Conservation (phyloP, 2,888 invertebrate species). For the Odontocolon sp. region DNA sequence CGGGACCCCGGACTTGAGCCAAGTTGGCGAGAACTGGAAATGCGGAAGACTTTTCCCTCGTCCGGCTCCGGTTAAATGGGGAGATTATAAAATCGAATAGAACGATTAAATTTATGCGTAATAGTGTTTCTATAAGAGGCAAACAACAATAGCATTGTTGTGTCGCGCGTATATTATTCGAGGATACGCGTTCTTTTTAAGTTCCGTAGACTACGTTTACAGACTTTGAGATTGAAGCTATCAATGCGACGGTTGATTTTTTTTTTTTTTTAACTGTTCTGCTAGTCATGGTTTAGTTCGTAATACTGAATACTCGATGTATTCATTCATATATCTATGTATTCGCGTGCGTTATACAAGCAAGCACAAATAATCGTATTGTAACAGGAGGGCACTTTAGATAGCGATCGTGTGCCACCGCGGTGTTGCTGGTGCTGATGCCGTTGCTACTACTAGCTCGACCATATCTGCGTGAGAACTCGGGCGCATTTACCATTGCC, state of each 20-base stretch:
- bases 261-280: neutral
- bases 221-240: constrained; percentile 18
- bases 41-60: constrained; percentile 34
- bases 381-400: constrained; percentile 65
- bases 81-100: constrained; percentile 37
- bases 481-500: constrained; percentile 64
- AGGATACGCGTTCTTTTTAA: too few relatives aligned
- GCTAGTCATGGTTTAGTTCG: constrained; percentile 7
- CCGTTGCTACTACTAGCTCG: constrained; percentile 50
- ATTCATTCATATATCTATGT: constrained; percentile 31
- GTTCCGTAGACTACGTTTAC: constrained; percentile 35
- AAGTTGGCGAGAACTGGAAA: constrained; percentile 19
- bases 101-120: constrained; percentile 45
- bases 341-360: constrained; percentile 62
- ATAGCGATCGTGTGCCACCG: constrained; percentile 66
- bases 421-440: neutral
- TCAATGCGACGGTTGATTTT: constrained; percentile 18
- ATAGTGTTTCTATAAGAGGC: constrained; percentile 17
- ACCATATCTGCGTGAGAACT: constrained; percentile 69
- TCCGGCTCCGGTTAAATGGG: neutral
- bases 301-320: neutral
- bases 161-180: constrained; percentile 16
- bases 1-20: constrained; percentile 4
- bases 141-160: constrained; percentile 47
- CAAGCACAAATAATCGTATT: constrained; percentile 69